phyloP scores from a whole-genome alignment of 2,888 invertebrate genomes.

The Eupithecia insigniata region DNA sequence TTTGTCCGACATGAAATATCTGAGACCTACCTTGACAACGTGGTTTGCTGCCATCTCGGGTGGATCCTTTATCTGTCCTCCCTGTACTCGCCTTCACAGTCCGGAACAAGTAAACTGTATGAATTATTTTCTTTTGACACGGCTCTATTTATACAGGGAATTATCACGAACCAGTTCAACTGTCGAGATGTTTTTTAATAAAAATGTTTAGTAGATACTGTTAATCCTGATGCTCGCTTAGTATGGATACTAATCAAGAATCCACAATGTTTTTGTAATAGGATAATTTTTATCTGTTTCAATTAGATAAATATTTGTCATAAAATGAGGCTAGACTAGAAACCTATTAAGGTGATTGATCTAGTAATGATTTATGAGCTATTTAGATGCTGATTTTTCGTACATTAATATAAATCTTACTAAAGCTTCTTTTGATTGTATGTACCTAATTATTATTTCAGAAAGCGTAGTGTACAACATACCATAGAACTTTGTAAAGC shows the following conservation, averaged over 20 bases:
- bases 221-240: conserved; percentile 52
- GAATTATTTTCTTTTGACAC: conserved; percentile 48
- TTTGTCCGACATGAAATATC: not conserved
- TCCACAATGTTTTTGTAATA: not conserved
- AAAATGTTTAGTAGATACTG: conserved; percentile 51
- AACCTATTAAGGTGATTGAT: not conserved
- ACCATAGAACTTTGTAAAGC: too few species aligned
- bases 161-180: conserved; percentile 61
- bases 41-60: conserved; percentile 25
- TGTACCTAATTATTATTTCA: not conserved
- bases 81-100: conserved; percentile 20
- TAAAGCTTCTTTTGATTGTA: too few species aligned
- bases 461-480: not conserved
- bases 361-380: too few species aligned
- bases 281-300: too few species aligned
- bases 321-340: too few species aligned
- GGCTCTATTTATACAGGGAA: conserved; percentile 67
- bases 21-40: conserved; percentile 34
- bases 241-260: conserved; percentile 48
- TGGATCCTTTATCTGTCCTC: not conserved
- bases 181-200: conserved; percentile 62
- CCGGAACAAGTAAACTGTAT: conserved; percentile 45
- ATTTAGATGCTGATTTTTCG: too few species aligned
- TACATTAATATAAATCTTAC: too few species aligned
- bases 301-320: too few species aligned